Conservation (phyloP, 2,113 vertebrate species). For the Procavia capensis region DNA sequence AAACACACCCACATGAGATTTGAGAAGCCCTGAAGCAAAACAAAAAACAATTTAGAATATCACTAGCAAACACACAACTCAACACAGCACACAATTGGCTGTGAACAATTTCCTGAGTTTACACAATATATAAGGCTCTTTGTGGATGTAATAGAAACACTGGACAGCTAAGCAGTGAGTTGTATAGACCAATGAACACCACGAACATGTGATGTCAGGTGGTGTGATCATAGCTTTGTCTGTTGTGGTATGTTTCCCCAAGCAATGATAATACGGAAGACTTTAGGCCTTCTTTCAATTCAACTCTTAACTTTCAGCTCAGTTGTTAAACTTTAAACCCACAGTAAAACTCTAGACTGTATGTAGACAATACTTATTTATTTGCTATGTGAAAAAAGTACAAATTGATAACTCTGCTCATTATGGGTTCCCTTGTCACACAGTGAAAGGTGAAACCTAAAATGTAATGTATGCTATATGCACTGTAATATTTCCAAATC, state of each 20-base stretch:
- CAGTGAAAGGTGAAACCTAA: background rate
- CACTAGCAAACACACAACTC: background rate
- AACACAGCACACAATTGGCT: background rate
- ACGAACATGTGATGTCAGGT: background rate
- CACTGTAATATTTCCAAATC: constrained; percentile 10
- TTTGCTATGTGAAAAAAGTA: background rate
- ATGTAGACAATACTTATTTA: background rate
- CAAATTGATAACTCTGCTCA: background rate
- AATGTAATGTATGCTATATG: background rate
- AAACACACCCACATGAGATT: background rate
- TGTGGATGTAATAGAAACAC: background rate
- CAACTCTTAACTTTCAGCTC: background rate
- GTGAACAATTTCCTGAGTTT: background rate
- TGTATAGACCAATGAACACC: background rate
- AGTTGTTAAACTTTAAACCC: background rate
- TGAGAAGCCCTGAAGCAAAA: constrained; percentile 32
- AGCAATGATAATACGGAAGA: background rate
- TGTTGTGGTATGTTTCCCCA: background rate
- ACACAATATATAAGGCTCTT: background rate
- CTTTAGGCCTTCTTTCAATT: background rate
- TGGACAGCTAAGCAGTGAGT: background rate
- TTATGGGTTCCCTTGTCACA: background rate
- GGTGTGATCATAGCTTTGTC: background rate
- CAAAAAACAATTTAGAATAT: constrained; percentile 8
- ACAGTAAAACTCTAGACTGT: background rate